Conservation (phyloP, 2,113 vertebrate genomes). For the Coturnix japonica region DNA sequence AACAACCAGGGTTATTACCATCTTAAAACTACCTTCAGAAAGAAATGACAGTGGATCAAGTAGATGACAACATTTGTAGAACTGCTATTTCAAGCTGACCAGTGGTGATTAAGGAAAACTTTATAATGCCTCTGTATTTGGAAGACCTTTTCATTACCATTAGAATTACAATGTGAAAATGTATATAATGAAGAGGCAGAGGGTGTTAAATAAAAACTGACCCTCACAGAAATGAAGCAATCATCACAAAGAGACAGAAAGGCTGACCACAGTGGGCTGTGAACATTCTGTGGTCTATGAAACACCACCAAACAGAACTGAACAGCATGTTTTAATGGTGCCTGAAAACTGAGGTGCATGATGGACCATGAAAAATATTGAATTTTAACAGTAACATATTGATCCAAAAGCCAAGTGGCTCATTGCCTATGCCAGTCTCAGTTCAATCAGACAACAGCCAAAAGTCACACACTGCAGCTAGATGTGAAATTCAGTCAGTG, state of each 20-base stretch:
- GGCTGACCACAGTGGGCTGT: not conserved
- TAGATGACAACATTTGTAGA: not conserved
- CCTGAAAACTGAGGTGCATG: not conserved
- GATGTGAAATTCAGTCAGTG: not conserved
- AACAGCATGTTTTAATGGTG: not conserved
- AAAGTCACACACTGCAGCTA: not conserved
- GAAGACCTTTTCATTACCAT: not conserved
- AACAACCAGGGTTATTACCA: not conserved
- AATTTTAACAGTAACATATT: not conserved
- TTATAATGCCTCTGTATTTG: not conserved
- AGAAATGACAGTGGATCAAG: not conserved
- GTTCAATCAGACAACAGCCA: not conserved
- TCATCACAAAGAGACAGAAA: not conserved
- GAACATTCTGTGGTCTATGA: not conserved
- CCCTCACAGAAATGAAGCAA: not conserved
- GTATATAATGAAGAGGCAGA: not conserved
- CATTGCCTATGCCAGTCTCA: not conserved
- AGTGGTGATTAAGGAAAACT: not conserved
- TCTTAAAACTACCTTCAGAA: not conserved
- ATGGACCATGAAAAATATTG: not conserved
- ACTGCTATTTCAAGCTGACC: not conserved
- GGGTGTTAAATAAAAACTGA: not conserved
- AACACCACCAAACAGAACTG: not conserved
- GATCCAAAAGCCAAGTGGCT: not conserved
- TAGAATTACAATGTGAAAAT: not conserved